Evolutionary conservation across 2,888 invertebrate genomes (phyloP).

Genomic region (Priocnemis perturbator): DNA sequence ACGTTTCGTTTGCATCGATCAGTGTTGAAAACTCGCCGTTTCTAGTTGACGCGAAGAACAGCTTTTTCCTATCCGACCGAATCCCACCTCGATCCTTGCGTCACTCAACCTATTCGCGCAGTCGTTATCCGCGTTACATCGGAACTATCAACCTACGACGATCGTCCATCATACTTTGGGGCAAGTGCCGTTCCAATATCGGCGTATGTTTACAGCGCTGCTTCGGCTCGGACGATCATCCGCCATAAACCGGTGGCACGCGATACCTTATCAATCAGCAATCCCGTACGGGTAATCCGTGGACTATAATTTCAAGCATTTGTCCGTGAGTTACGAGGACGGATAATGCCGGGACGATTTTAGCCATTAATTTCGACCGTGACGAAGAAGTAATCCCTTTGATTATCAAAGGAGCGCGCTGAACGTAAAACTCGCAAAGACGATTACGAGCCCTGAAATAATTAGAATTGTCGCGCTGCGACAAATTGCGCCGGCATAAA

Average conservation of each 20-base stretch:
- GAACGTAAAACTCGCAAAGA: no score
- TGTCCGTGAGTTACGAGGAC: conserved; percentile 26
- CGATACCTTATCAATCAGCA: conserved; percentile 31
- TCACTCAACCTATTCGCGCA: conserved; percentile 4
- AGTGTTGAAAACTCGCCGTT: no score
- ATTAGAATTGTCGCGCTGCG: no score
- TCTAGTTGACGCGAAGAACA: no score
- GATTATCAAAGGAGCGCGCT: no score
- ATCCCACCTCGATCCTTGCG: background rate
- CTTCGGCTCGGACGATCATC: conserved; percentile 23
- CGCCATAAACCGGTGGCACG: conserved; percentile 26
- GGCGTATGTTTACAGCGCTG: conserved; percentile 16
- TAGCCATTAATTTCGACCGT: background rate
- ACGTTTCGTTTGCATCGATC: no score
- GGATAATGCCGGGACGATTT: conserved; percentile 2
- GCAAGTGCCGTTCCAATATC: conserved; percentile 27
- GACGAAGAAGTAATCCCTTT: background rate
- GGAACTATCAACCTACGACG: conserved; percentile 3
- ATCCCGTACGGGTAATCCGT: conserved; percentile 19
- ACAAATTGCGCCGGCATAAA: no score
- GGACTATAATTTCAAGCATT: conserved; percentile 28
- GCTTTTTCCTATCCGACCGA: background rate
- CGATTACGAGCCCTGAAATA: no score
- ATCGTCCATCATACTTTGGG: background rate
- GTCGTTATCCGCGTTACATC: background rate